These are phyloP conservation scores for Drosophila mercatorum DNA, from an alignment of 2,888 invertebrate species.

Conservation along the genomic window DNA sequence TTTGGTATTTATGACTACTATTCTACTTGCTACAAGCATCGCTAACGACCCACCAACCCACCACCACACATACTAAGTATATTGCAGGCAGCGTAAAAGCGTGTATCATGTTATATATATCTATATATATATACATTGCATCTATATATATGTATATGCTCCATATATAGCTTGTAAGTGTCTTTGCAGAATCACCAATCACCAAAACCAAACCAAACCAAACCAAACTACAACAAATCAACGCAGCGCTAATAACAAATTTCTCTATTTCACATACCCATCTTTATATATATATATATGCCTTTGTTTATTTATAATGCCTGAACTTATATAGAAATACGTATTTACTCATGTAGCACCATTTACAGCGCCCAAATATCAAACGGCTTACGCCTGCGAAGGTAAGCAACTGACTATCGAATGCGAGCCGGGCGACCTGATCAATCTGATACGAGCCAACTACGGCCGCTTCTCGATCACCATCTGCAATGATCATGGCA, in stretches of 20 bases:
- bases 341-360: constrained; percentile 39
- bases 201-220: constrained; percentile 79
- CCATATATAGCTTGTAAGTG: constrained; percentile 66
- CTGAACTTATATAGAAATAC: background rate
- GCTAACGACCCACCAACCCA: constrained; percentile 63
- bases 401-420: constrained; percentile 95
- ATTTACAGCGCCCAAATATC: constrained; percentile 89
- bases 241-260: constrained; percentile 66
- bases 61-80: constrained; percentile 75
- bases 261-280: constrained; percentile 34
- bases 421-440: constrained; percentile 94
- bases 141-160: constrained; percentile 8
- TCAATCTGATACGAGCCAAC: constrained; percentile 96
- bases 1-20: constrained; percentile 81
- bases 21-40: constrained; percentile 72
- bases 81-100: constrained; percentile 62
- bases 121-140: constrained; percentile 26
- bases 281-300: constrained; percentile 7
- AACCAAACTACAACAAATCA: constrained; percentile 82
- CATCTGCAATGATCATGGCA: constrained; percentile 97
- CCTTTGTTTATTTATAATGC: constrained; percentile 20
- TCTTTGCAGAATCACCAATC: constrained; percentile 70
- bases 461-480: constrained; percentile 97
- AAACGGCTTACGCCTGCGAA: constrained; percentile 97
- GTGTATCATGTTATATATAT: constrained; percentile 60